These are phyloP conservation scores for Macrochelys suwanniensis DNA, from an alignment of 2,797 vertebrate species.

Conservation along the genomic window DNA sequence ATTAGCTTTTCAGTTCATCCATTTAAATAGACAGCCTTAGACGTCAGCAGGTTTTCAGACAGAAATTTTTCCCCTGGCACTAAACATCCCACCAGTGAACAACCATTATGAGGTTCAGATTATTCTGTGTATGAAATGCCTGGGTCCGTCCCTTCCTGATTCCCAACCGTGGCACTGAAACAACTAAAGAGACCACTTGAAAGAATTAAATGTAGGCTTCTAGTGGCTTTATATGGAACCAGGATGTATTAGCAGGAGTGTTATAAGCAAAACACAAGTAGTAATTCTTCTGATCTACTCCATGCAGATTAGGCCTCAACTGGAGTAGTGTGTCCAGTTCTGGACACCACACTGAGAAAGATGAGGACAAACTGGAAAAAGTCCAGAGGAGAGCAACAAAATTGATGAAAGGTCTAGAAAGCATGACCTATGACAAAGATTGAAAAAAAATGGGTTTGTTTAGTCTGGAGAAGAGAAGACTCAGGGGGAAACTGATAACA, in stretches of 20 bases:
- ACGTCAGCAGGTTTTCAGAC: not conserved
- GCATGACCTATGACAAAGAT: not conserved
- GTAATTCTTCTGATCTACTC: not conserved
- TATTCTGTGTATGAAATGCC: not conserved
- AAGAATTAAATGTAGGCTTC: not conserved
- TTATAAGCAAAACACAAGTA: not conserved
- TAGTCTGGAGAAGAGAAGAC: not conserved
- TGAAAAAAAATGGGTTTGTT: not conserved
- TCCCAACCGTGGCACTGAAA: not conserved
- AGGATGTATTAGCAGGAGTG: not conserved
- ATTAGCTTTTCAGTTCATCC: not conserved
- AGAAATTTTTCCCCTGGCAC: not conserved
- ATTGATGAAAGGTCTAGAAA: not conserved
- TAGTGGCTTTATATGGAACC: not conserved
- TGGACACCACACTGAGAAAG: not conserved
- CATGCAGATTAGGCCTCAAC: not conserved
- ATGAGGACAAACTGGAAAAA: not conserved
- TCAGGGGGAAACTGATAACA: not conserved
- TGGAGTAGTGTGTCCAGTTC: not conserved
- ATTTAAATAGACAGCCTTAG: no score
- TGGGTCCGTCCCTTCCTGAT: no score
- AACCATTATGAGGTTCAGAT: not conserved
- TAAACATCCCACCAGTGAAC: no score
- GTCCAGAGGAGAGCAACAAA: not conserved
- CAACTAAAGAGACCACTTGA: not conserved